Base-by-base conservation (phyloP, 2,113 vertebrate species). In the Phoenicopterus ruber region DNA sequence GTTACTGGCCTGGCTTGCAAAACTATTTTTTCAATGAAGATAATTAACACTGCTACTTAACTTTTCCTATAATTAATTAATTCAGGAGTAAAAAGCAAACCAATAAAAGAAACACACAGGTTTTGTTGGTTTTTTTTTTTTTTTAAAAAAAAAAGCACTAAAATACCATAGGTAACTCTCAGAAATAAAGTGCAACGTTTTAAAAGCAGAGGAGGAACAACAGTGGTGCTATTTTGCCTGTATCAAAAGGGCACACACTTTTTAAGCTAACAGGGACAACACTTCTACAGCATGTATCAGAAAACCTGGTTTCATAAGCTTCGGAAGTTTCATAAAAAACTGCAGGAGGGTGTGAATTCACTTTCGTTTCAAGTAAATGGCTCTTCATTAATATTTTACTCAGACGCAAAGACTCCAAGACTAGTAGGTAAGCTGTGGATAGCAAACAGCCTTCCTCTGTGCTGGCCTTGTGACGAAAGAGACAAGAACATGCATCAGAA, bases 361-460 rank as follows among this genome's bases (percentile, higher is more conserved):
- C 50, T 82, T 88, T 82, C 62, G 44, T 26, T 76, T 89, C 32
- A 57, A 78, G 54, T 67, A 90, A 94, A 4, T 24, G 19, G 21
- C 28, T 73, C 72, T 88, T 91, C 59, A 83, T 80, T 70, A 92
- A 78, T 82, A 96, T 90, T 93, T 83, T 62, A 73, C 46, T 69
- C 13, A 25, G 49, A 71, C 17, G 42, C 36, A 82, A 61, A 61
- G 58, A 70, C 32, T 87, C 38, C 59, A 61, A 59, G 44, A 52
- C 93, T 52, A 85, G 63, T 10, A 93, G 62, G 54, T 34, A 66
- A 86, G 14, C 20, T 84, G n/a, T 62, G 46, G 50, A 31, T 46
- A 88, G 67, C 28, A 52, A 86, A 83, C 34, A 88, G 59, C 55
- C 67, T 81, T 83, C 34, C 46, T 77, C 32, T 62, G 22, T 2